Conservation (phyloP, 2,888 invertebrate genomes). For the Choristoneura rosaceana region DNA sequence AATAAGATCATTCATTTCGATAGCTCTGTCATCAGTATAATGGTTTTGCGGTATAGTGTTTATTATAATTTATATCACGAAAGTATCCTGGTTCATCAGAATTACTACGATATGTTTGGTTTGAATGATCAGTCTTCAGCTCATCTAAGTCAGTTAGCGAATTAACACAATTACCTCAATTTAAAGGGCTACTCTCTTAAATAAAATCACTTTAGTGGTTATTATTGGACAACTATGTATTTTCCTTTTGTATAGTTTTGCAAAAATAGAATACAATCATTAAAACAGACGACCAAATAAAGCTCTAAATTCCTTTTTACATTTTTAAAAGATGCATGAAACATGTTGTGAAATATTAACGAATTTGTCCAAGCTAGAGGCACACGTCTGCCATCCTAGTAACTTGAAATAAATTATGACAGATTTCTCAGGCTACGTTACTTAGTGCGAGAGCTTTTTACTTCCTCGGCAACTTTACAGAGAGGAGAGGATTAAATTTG, state of each 20-base stretch:
- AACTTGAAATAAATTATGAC: constrained; percentile 69
- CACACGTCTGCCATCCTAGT: constrained; percentile 48
- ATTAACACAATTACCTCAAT: too few species aligned
- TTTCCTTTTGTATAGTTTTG: neutral
- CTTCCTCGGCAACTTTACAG: constrained; percentile 8
- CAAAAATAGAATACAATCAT: neutral
- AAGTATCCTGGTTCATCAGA: too few species aligned
- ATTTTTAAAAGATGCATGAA: neutral
- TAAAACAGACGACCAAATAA: neutral
- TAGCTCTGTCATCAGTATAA: too few species aligned
- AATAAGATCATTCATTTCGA: too few species aligned
- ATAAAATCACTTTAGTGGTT: neutral
- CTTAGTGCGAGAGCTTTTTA: constrained; percentile 2
- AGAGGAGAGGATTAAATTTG: constrained; percentile 9
- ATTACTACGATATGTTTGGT: too few species aligned
- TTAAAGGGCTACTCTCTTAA: neutral
- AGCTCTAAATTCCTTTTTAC: neutral
- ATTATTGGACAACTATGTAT: too few species aligned
- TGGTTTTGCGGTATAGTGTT: too few species aligned
- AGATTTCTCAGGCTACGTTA: constrained; percentile 58
- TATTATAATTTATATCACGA: too few species aligned
- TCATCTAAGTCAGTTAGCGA: too few species aligned
- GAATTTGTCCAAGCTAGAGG: constrained; percentile 33
- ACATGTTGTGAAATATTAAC: constrained; percentile 17
- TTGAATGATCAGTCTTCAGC: too few species aligned